These are phyloP conservation scores for Apeltes quadracus DNA, from an alignment of 2,113 vertebrate species.

Conservation along the genomic window DNA sequence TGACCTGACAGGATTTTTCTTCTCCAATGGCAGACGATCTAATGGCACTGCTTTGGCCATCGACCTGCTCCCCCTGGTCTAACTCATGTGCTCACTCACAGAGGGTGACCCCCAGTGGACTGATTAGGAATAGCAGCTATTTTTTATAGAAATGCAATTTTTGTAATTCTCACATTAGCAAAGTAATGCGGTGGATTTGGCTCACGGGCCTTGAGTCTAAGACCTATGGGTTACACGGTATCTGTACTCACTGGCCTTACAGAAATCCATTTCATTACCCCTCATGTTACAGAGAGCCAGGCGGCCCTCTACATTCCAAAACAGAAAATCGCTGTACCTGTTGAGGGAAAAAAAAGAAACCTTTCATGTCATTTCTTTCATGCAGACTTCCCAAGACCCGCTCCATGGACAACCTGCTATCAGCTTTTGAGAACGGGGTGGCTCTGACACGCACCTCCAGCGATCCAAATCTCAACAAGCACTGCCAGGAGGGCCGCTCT, in stretches of 20 bases:
- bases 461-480: conserved; percentile 98
- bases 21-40: no score
- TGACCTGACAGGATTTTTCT: no score
- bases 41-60: no score
- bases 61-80: no score
- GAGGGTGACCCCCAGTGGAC: no score
- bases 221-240: neutral
- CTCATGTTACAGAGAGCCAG: conserved; percentile 1
- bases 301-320: conserved; percentile 61
- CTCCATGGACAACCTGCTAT: conserved; percentile 95
- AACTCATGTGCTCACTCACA: no score
- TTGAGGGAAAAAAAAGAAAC: neutral
- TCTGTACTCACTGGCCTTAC: neutral
- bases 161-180: no score
- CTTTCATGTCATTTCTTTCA: conserved; percentile 17
- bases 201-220: no score
- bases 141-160: no score
- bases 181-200: no score
- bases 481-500: conserved; percentile 88
- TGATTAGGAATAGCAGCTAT: no score
- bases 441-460: conserved; percentile 93
- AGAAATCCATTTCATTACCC: neutral
- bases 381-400: conserved; percentile 95
- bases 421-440: conserved; percentile 89
- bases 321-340: neutral